These are phyloP conservation scores for Aphis craccivora DNA, from an alignment of 1,140 invertebrate genomes.

Conservation along the genomic window DNA sequence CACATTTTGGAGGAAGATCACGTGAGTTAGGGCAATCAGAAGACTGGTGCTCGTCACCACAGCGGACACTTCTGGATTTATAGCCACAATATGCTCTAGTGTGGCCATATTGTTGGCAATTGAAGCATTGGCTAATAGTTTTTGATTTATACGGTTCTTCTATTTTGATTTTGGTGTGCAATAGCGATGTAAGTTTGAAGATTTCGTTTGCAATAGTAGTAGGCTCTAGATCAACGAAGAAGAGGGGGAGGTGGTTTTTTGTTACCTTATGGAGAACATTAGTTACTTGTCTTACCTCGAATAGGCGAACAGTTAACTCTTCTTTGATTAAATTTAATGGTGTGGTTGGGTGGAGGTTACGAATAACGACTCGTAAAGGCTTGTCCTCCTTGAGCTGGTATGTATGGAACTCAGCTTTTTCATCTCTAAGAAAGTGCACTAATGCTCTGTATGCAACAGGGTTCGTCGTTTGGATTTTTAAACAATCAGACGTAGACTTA, in stretches of 20 bases:
- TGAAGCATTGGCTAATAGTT: slow-evolving; percentile 61
- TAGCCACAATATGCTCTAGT: slow-evolving; percentile 63
- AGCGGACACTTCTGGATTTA: slow-evolving; percentile 63
- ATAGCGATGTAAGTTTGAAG: background rate
- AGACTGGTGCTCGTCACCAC: slow-evolving; percentile 62
- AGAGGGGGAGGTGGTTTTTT: slow-evolving; percentile 27
- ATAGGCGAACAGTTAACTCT: background rate
- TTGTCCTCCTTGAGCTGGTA: slow-evolving; percentile 47
- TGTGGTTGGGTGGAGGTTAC: slow-evolving; percentile 42
- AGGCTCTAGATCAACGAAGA: slow-evolving; percentile 49
- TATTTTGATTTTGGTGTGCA: slow-evolving; percentile 60
- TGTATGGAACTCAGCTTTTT: background rate
- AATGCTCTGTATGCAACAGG: no score
- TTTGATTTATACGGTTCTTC: slow-evolving; percentile 62
- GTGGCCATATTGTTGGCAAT: slow-evolving; percentile 58
- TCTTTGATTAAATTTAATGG: background rate
- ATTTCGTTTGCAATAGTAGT: slow-evolving; percentile 27
- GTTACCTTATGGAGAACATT: slow-evolving; percentile 7
- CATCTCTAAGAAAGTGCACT: background rate
- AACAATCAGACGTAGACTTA: no score
- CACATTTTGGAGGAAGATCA: slow-evolving; percentile 62
- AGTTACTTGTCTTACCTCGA: slow-evolving; percentile 7
- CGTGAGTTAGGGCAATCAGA: slow-evolving; percentile 64
- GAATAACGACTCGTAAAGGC: slow-evolving; percentile 26
- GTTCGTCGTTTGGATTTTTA: no score